phyloP scores from a whole-genome alignment of 2,888 invertebrate species.

The Crepidodera aurea region DNA sequence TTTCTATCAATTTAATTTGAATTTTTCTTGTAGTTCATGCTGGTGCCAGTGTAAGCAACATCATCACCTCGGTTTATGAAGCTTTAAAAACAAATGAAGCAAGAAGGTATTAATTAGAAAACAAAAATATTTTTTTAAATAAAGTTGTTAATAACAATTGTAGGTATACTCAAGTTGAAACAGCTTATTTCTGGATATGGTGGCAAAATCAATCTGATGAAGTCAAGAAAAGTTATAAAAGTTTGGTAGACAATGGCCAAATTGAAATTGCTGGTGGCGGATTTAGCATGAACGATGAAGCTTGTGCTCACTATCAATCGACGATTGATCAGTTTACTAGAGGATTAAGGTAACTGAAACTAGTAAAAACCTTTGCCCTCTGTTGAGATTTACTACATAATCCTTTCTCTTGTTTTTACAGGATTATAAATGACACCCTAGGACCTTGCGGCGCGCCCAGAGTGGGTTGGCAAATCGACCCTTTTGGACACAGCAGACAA shows the following conservation, averaged over 20 bases:
- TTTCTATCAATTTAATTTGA: too few species aligned
- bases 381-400: too few species aligned
- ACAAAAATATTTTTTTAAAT: neutral
- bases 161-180: conserved; percentile 83
- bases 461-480: conserved; percentile 87
- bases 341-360: conserved; percentile 73
- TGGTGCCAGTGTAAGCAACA: neutral
- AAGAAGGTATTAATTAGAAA: neutral
- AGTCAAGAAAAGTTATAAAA: conserved; percentile 63
- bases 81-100: neutral
- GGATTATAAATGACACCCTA: conserved; percentile 65
- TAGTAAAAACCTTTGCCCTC: too few species aligned
- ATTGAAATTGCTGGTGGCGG: conserved; percentile 70
- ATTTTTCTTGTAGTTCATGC: too few species aligned
- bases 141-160: conserved; percentile 14
- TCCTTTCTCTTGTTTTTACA: too few species aligned
- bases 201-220: conserved; percentile 70
- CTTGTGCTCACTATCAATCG: conserved; percentile 73
- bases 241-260: conserved; percentile 68
- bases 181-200: conserved; percentile 83
- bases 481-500: conserved; percentile 81
- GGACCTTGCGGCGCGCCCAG: conserved; percentile 76
- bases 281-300: conserved; percentile 72
- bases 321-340: conserved; percentile 76
- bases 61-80: conserved; percentile 2